Evolutionary conservation across 2,113 vertebrate genomes (phyloP).

Genomic region (Mobula hypostoma): DNA sequence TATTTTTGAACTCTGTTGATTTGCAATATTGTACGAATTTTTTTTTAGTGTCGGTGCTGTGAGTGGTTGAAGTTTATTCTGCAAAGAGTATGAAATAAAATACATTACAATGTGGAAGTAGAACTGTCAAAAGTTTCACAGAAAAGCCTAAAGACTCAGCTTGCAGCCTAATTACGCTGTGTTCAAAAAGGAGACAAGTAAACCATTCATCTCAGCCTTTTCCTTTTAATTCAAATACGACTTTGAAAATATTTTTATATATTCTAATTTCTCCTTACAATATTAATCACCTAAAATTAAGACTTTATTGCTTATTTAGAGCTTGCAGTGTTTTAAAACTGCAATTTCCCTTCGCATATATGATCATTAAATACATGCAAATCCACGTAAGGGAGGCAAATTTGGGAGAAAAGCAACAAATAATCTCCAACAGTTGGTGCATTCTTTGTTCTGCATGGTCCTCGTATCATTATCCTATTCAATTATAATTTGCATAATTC

Average conservation of each 20-base stretch:
- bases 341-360: neutral
- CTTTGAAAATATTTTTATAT: conserved; percentile 30
- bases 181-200: conserved; percentile 7
- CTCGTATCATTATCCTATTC: neutral
- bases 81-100: neutral
- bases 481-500: neutral
- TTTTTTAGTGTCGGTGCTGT: neutral
- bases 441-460: neutral
- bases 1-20: neutral
- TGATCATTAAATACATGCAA: neutral
- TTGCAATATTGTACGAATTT: neutral
- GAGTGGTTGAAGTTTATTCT: neutral
- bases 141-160: neutral
- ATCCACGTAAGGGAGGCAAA: neutral
- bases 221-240: neutral
- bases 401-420: neutral
- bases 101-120: neutral
- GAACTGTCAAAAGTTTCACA: conserved; percentile 1
- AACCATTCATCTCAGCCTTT: neutral
- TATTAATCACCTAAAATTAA: neutral
- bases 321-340: neutral
- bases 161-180: conserved; percentile 8
- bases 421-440: neutral
- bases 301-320: neutral
- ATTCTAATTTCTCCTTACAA: neutral